Evolutionary conservation across 2,113 vertebrate genomes (phyloP), one percentile per base, ranked within the genome.

Genomic region (Lota lota): DNA sequence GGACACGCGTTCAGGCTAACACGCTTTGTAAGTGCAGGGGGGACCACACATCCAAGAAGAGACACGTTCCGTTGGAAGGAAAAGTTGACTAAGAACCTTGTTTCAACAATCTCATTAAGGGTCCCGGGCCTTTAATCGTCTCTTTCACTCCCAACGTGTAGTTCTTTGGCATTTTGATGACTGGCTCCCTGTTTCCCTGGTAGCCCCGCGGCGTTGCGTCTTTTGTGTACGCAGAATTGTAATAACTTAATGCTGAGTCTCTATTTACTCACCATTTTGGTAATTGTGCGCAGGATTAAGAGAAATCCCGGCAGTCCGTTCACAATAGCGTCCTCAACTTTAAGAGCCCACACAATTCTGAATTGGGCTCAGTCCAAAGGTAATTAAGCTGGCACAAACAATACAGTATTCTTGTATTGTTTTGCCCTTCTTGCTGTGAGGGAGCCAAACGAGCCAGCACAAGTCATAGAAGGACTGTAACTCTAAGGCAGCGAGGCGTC

Each of bases 211-310:
- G 82, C 61, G 51, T 68, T 63, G 65, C 76, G 70, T 81, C 19
- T 22, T 40, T 63, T 82, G 67, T 64, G 73, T 72, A 75, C 66
- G 67, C 17, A 70, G 59, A 72, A 61, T 72, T 79, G 72, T 56
- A 56, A 70, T 24, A 68, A 64, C 50, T 7, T 77, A 83, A 79
- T 78, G 53, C 76, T 74, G 4, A 2, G 53, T n/a, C 53, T 56
- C 53, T 56, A 56, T 79, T 78, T 72, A 54, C 64, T 67, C 76
- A 76, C 60, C 63, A 77, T 76, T 0, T 14, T 61, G 62, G 54
- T 81, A 80, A 85, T 76, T 74, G 67, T 67, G 69, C 54, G 59
- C 67, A 28, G 69, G 47, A 86, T 83, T 80, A 75, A 61, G 57
- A 57, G 67, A 47, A 76, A 84, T 81, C 81, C 61, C 66, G 64